These are phyloP conservation scores for Nymphalis urticae DNA, from an alignment of 2,888 invertebrate genomes.

Conservation along the genomic window DNA sequence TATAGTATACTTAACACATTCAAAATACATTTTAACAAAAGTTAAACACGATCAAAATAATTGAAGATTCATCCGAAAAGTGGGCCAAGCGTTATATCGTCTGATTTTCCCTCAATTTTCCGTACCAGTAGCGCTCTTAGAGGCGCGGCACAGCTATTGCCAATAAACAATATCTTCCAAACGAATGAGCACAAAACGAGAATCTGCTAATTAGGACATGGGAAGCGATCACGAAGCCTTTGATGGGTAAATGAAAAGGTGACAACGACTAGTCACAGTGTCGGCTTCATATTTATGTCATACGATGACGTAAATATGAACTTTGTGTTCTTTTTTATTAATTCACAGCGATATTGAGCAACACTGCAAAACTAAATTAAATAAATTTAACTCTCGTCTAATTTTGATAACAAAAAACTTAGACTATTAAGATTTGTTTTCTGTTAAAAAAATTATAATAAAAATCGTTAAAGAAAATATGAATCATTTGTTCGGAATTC, in stretches of 20 bases:
- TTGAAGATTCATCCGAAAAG: conserved; percentile 51
- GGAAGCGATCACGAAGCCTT: conserved; percentile 72
- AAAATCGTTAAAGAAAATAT: too few species aligned
- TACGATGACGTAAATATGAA: too few species aligned
- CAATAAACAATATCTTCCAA: conserved; percentile 81
- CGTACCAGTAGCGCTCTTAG: conserved; percentile 63
- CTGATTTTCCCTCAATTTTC: conserved; percentile 76
- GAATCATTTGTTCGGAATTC: too few species aligned
- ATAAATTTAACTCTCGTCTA: too few species aligned
- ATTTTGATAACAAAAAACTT: too few species aligned
- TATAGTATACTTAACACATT: too few species aligned
- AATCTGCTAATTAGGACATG: conserved; percentile 76
- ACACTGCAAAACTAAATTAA: too few species aligned
- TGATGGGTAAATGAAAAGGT: conserved; percentile 75
- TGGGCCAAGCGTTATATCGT: conserved; percentile 52
- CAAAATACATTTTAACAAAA: background rate
- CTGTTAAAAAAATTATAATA: background rate
- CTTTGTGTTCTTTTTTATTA: background rate
- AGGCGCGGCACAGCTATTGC: conserved; percentile 64
- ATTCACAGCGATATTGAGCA: too few species aligned
- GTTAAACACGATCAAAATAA: conserved; percentile 27
- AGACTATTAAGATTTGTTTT: too few species aligned
- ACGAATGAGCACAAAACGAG: conserved; percentile 61
- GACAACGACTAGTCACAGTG: conserved; percentile 50
- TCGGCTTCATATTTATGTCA: background rate